These are phyloP conservation scores for Pseudorhiza aurosa DNA, from an alignment of 30 jellyfish, hydroid and myxozoan genomes.

Conservation along the genomic window DNA sequence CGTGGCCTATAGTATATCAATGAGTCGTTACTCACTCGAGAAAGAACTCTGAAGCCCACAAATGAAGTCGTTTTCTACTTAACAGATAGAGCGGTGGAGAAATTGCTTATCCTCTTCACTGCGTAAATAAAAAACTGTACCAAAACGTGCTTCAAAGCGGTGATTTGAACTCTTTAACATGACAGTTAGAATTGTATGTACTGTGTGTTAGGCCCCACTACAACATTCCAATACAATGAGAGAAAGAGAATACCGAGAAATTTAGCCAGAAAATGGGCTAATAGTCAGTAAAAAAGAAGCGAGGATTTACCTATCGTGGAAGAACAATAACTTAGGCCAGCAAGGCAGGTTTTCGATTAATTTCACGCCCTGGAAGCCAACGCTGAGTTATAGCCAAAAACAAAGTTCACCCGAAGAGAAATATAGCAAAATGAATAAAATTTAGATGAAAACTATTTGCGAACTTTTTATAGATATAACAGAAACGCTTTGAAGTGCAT, in stretches of 20 bases:
- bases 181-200: neutral
- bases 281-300: neutral
- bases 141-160: slow-evolving; percentile 7
- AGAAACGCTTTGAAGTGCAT: neutral
- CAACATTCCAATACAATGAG: slow-evolving; percentile 38
- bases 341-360: slow-evolving; percentile 85
- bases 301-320: slow-evolving; percentile 65
- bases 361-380: slow-evolving; percentile 89
- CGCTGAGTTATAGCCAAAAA: slow-evolving; percentile 30
- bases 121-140: neutral
- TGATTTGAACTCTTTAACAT: too few species aligned
- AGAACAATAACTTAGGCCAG: slow-evolving; percentile 78
- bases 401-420: slow-evolving; percentile 44
- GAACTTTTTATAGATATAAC: neutral
- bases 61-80: too few species aligned
- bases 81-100: too few species aligned
- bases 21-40: too few species aligned
- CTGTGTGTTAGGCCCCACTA: slow-evolving; percentile 19
- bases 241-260: neutral
- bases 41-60: too few species aligned
- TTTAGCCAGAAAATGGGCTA: neutral
- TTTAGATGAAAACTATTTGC: slow-evolving; percentile 24
- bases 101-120: too few species aligned
- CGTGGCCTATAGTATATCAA: too few species aligned
- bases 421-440: slow-evolving; percentile 14